Base-by-base conservation (phyloP, 2,888 invertebrate genomes). In the Drosophila pseudotalamancana region DNA sequence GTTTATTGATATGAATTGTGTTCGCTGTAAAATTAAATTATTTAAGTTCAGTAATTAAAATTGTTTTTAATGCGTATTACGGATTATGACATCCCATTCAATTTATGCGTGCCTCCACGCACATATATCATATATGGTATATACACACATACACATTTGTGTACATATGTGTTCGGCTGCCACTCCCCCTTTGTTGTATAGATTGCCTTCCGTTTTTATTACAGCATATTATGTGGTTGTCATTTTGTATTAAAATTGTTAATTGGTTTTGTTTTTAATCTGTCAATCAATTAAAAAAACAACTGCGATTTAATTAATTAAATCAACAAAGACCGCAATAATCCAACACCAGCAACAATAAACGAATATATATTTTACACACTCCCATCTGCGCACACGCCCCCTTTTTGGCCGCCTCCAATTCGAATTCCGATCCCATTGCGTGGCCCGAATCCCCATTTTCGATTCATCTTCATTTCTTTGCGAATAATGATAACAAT, bases 261-360 rank as follows among this genome's bases (percentile, higher is more conserved):
- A 87, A 89, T 87, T 87, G 89, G 79, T 88, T 88, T 87, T 89
- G 88, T 87, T 88, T 88, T 87, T 89, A 89, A 87, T 88, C 87
- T 85, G 89, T 87, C 89, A 87, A 87, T 87, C 89, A 87, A 87
- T 87, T 87, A 89, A 88, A 87, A 83, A 84, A 77, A 87, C 83
- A 84, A 84, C 87, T 80, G 88, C 81, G 87, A 84, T 84, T 84
- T 88, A 84, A 84, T 84, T 88, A 84, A 84, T 84, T 84, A 88
- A 84, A 84, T 88, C 82, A 83, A 83, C 88, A 83, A 77, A 83
- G 73, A 71, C 87, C 87, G 69, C 88, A 88, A 86, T 88, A 83
- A 83, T 82, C 83, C 86, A 87, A 75, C 83, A 82, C 71, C 88
- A 74, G 60, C 55, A 61, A 56, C 54, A 62, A 64, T 59, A 59